Evolutionary conservation across 1,140 invertebrate genomes (phyloP), one percentile per base, ranked within the genome.

Genomic region (Oryctes rhinoceros): DNA sequence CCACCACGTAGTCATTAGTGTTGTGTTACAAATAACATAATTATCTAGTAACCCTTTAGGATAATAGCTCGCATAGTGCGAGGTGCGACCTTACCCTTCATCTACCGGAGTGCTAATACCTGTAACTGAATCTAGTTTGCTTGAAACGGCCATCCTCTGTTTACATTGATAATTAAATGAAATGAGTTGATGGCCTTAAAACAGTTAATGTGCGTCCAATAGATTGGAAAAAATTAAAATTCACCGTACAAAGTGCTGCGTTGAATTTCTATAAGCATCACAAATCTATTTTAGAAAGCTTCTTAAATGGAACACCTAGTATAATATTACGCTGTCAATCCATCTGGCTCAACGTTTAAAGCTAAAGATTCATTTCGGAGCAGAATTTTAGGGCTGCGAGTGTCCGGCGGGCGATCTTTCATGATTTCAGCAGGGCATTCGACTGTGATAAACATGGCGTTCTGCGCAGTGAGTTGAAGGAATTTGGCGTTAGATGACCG

Each of bases 81-180:
- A 59, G 53, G 53, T 59, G 53, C 15, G 65, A 24, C 65, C 65
- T 71, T 71, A 37, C 65, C 24, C 65, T 71, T 5, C 65, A 71
- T 24, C 35, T 71, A 71, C 24, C 24, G 11, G 13, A 15, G 65
- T 15, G 65, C 65, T 71, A 71, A 71, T 71, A 71, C 65, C 9
- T 35, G 65, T 71, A 71, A 71, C 65, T 35, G 65, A 71, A 71
- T 71, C 65, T 37, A 62, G 53, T 20, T 71, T 71, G 37, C 65
- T 35, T 71, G 24, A 37, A 59, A 59, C 18, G 65, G 9, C 65
- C 35, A 71, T 71, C 65, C 65, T 37, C 18, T 71, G 65, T 71
- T 71, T 71, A 37, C 35, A 24, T 15, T 71, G 0, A 15, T 71
- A 71, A 71, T 71, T 71, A 71, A 71, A 71, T 71, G 65, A 71